Base-by-base conservation (phyloP, 2,113 vertebrate species). In the Nothobranchius kuhntae region DNA sequence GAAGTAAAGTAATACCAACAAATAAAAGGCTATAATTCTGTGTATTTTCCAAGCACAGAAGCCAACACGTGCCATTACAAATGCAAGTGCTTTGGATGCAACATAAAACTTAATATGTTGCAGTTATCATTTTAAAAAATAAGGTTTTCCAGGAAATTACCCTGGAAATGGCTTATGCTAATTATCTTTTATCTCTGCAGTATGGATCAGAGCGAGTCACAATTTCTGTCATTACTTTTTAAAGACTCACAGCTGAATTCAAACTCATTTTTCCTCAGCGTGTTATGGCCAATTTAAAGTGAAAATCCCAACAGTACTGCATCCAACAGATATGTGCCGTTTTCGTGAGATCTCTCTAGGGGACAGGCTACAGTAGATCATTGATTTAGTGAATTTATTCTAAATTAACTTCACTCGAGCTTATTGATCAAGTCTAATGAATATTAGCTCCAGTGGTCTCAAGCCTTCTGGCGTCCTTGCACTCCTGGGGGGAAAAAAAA, bases 111-210 rank as follows among this genome's bases (percentile, higher is more conserved):
- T 35, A 51, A 53, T 36, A 14, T 53, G 13, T 6, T 55, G 26
- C 26, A 13, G 11, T 63, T 9, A 57, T 38, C n/a, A n/a, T 65
- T 50, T 46, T 53, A 50, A 11, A 35, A 75, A 35, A 71, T 58
- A 52, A 9, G n/a, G 21, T 36, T 26, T 57, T 53, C 26, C 38
- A 83, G 75, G 73, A 83, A 77, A 83, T 75, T 83, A 38, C 53
- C 53, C 2, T 42, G n/a, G 59, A 80, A 72, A 60, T 45, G 14
- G 60, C 21, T 40, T 52, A n/a, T 53, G 44, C 56, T 68, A 64
- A 53, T 71, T 53, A 13, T 51, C 0, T n/a, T n/a, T 47, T 56
- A 60, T 63, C 47, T 38, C 15, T n/a, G 35, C 12, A 35, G n/a
- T 17, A 46, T 67, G 35, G 55, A 35, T 57, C 36, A 6, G 13